Evolutionary conservation across 1,140 invertebrate species (phyloP), one percentile per base, ranked within the genome.

Genomic region (Mizuhopecten yessoensis): DNA sequence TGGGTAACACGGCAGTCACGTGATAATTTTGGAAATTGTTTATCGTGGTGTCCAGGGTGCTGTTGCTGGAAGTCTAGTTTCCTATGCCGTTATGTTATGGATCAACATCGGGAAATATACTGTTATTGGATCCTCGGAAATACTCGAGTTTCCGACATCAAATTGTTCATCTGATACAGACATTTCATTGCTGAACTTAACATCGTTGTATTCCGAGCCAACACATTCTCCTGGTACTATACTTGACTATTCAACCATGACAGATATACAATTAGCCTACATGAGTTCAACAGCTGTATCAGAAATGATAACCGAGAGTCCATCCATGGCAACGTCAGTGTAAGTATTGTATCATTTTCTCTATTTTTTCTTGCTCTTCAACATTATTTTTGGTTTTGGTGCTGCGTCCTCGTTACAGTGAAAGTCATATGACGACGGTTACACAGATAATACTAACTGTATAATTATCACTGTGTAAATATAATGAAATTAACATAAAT

Each of bases 21-120:
- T 45, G 10, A 10, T 13, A n/a, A 13, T 42, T 15, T 10, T 34
- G 17, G 20, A 23, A 33, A 7, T 34, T 34, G 17, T n/a, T n/a
- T n/a, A n/a, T 34, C n/a, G 13, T 90, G 5, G 0, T 13, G 89
- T 86, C n/a, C 36, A 92, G 91, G 91, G 91, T 15, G 89, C 89
- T 15, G 89, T 92, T 29, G 89, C 39, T 29, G 91, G 91, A 17
- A 75, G 87, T 10, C 17, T 92, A 0, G 86, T 86, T 33, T 86
- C 91, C 2, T 92, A 92, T 36, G 34, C n/a, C 23, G 33, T 89
- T 2, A 92, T 87, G 34, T 87, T 92, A 87, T 92, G 91, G 91
- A 90, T 92, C 7, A 88, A 90, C 33, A 90, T 92, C 17, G 89
- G 45, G 0, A 92, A 92, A 89, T 92, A 92, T 45, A 87, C 45